Base-by-base conservation (phyloP, 2,113 vertebrate species). In the Atherinomorus stipes region DNA sequence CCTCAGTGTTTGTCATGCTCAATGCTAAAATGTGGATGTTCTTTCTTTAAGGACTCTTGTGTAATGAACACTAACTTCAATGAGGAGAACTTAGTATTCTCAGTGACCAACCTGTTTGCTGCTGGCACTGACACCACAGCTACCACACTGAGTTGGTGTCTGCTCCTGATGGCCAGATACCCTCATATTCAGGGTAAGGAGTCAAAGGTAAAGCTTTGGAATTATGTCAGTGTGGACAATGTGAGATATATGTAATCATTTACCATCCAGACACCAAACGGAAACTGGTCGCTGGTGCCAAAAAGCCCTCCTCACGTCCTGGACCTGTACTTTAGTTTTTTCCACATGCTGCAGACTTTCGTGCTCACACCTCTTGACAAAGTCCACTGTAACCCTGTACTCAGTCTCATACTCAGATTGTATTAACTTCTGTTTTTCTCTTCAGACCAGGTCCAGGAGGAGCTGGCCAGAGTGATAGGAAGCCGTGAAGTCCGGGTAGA, bases 131-230 rank as follows among this genome's bases (percentile, higher is more conserved):
- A 92, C 13, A 92, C 91, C 4, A 93, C 91, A 22, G 75, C 88
- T 19, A 82, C 84, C 0, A 58, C 74, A 22, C 53, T 95, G 31
- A 71, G 87, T 60, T 94, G 92, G 88, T 62, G 62, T 57, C 76
- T 95, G 38, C 71, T 94, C 61, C 8, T 89, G 0, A 88, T 95
- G 93, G 88, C 90, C 40, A 94, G 92, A 83, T 85, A 93, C 26
- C 93, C 94, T 23, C 84, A 92, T 7, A 78, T 95, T 65, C 94
- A 95, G 70, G 90, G 94, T 95, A 81, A 74, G 67, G 26, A 31
- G 22, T 21, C n/a, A 22, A 4, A 57, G 18, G 21, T 18, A 11
- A 44, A 0, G 34, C 3, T 11, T 47, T 12, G 11, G 13, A 16
- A 19, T 11, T 3, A 58, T 25, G 4, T 34, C 31, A 34, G 8